phyloP scores from a whole-genome alignment of 2,797 vertebrate species.

The Aulostomus chinensis region DNA sequence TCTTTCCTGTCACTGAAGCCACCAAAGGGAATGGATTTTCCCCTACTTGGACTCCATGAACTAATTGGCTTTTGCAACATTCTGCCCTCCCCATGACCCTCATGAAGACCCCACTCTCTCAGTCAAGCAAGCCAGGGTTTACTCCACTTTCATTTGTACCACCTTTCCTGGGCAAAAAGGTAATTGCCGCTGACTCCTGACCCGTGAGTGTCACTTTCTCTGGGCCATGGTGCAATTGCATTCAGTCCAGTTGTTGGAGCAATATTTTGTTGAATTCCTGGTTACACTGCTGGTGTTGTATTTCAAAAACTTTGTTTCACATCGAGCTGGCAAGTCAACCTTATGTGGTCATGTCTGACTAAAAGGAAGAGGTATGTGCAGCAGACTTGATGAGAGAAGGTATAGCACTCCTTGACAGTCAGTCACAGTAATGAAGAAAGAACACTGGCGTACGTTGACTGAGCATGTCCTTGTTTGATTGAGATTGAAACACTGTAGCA shows the following conservation, averaged over 20 bases:
- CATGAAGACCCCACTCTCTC: slow-evolving; percentile 24
- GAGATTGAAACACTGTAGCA: slow-evolving; percentile 20
- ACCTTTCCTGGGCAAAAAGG: slow-evolving; percentile 26
- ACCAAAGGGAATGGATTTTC: slow-evolving; percentile 29
- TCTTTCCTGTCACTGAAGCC: slow-evolving; percentile 21
- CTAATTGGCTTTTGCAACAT: slow-evolving; percentile 62
- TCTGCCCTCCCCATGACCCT: slow-evolving; percentile 42
- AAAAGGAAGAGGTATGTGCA: neutral
- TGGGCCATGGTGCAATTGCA: slow-evolving; percentile 31
- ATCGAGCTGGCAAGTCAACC: neutral
- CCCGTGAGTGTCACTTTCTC: slow-evolving; percentile 38
- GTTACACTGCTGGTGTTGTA: slow-evolving; percentile 13
- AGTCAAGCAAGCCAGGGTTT: slow-evolving; percentile 33
- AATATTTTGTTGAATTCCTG: slow-evolving; percentile 16
- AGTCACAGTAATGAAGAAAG: slow-evolving; percentile 43
- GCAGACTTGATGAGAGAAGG: neutral
- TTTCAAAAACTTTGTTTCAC: slow-evolving; percentile 9
- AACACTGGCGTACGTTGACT: no score
- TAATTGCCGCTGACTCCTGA: slow-evolving; percentile 57
- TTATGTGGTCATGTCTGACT: slow-evolving; percentile 11
- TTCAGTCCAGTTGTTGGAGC: slow-evolving; percentile 13
- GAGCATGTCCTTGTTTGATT: no score
- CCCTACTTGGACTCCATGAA: slow-evolving; percentile 27
- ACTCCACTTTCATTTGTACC: slow-evolving; percentile 31
- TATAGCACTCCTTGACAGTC: slow-evolving; percentile 11